These are phyloP conservation scores for Peromyscus melanophrys DNA, from an alignment of 2,797 vertebrate genomes.

Conservation along the genomic window DNA sequence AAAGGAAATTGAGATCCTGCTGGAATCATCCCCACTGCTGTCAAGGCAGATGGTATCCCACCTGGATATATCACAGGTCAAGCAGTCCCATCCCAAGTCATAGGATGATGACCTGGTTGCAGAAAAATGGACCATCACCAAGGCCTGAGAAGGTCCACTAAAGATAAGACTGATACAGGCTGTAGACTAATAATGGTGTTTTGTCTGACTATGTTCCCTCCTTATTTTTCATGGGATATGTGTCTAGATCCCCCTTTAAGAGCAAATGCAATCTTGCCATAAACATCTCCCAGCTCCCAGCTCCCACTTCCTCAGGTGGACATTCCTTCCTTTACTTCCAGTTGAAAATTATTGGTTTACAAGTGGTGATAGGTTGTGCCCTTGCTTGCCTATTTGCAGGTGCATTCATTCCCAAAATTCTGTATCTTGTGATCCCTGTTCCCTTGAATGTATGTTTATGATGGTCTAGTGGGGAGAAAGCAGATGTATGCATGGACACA, in stretches of 20 bases:
- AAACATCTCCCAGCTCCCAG: neutral
- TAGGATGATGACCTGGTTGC: neutral
- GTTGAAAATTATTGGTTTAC: neutral
- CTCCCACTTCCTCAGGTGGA: neutral
- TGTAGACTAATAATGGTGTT: neutral
- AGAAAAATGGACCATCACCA: neutral
- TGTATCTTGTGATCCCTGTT: neutral
- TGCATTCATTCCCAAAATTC: neutral
- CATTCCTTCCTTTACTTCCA: neutral
- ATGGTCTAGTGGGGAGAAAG: neutral
- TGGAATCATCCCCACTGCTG: neutral
- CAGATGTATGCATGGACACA: neutral
- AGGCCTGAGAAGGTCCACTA: neutral
- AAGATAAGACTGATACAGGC: neutral
- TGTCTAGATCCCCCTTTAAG: neutral
- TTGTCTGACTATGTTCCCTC: neutral
- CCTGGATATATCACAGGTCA: neutral
- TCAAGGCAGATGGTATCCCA: neutral
- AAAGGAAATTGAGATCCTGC: neutral
- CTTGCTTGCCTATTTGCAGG: neutral
- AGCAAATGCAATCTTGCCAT: neutral
- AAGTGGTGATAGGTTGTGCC: neutral
- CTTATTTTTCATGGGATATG: neutral
- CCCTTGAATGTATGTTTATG: neutral
- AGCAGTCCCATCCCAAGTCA: neutral